A percentile compares a stretch with the other conserved stretches of the same genome.
phyloP scores from a whole-genome alignment of 1,140 invertebrate species.

The Eulimnadia texana region DNA sequence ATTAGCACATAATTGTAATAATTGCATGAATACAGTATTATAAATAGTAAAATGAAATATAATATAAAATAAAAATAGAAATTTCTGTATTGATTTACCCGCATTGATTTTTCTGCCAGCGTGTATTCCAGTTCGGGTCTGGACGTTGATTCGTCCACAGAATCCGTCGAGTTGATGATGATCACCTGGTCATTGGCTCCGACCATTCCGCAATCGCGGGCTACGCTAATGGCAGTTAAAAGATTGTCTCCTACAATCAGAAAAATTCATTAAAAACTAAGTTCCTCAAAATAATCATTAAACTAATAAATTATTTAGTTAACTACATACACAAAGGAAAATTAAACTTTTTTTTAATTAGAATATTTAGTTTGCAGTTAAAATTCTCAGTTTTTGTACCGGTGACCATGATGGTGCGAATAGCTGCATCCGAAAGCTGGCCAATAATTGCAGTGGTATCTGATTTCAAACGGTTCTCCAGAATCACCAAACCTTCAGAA shows the following conservation, averaged over 20 bases:
- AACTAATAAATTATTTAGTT: too few species aligned
- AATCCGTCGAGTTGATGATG: slow-evolving; percentile 37
- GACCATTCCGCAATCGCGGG: slow-evolving; percentile 76
- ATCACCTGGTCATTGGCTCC: slow-evolving; percentile 56
- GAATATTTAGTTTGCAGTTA: background rate
- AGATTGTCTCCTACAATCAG: slow-evolving; percentile 74
- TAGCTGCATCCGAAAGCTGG: slow-evolving; percentile 58
- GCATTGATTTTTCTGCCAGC: slow-evolving; percentile 19
- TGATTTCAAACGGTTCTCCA: slow-evolving; percentile 79
- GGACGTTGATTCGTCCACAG: slow-evolving; percentile 25
- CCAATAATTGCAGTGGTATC: slow-evolving; percentile 62
- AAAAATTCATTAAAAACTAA: too few species aligned
- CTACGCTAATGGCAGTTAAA: slow-evolving; percentile 80
- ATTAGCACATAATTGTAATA: too few species aligned
- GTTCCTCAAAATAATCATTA: too few species aligned
- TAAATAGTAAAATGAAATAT: background rate
- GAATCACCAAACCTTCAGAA: slow-evolving; percentile 46
- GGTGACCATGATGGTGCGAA: slow-evolving; percentile 84
- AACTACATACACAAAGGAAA: too few species aligned
- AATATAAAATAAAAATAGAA: background rate
- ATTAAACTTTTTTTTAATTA: too few species aligned
- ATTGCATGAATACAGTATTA: too few species aligned
- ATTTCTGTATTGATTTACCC: background rate
- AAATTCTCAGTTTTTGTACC: slow-evolving; percentile 33
- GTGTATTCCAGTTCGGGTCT: slow-evolving; percentile 33